phyloP scores from a whole-genome alignment of 2,797 vertebrate species.

The Danionella dracula region DNA sequence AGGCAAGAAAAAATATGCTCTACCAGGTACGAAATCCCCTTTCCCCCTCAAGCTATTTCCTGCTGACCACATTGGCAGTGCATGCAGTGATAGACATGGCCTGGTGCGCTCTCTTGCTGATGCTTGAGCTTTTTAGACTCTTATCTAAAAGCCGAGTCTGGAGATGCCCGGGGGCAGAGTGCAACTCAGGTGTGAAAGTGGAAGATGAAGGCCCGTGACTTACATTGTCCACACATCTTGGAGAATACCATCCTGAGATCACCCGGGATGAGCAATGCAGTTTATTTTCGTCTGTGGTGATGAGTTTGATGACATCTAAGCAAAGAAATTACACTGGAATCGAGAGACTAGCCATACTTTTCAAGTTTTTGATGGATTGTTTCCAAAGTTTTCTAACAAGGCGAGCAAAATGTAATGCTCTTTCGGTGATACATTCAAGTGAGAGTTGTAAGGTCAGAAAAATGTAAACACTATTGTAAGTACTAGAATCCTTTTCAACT shows the following conservation, averaged over 20 bases:
- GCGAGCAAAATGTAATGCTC: too few species aligned
- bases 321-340: background rate
- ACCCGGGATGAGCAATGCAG: conserved; percentile 11
- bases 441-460: too few species aligned
- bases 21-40: too few species aligned
- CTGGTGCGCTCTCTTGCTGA: background rate
- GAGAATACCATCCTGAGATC: conserved; percentile 19
- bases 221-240: conserved; percentile 20
- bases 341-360: too few species aligned
- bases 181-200: conserved; percentile 34
- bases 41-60: background rate
- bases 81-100: background rate
- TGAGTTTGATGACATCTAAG: background rate
- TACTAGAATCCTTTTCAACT: too few species aligned
- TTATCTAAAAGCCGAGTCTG: conserved; percentile 19
- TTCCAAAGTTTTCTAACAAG: too few species aligned
- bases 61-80: background rate
- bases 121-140: conserved; percentile 18
- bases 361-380: too few species aligned
- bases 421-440: too few species aligned
- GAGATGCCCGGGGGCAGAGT: conserved; percentile 16
- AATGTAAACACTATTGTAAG: too few species aligned
- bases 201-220: conserved; percentile 30
- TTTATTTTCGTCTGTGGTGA: conserved; percentile 4
- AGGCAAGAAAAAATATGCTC: too few species aligned